Percentiles rank a stretch among this genome's conserved stretches.
These are phyloP conservation scores for Plebejus melissa DNA, from an alignment of 2,888 invertebrate genomes.

Conservation along the genomic window DNA sequence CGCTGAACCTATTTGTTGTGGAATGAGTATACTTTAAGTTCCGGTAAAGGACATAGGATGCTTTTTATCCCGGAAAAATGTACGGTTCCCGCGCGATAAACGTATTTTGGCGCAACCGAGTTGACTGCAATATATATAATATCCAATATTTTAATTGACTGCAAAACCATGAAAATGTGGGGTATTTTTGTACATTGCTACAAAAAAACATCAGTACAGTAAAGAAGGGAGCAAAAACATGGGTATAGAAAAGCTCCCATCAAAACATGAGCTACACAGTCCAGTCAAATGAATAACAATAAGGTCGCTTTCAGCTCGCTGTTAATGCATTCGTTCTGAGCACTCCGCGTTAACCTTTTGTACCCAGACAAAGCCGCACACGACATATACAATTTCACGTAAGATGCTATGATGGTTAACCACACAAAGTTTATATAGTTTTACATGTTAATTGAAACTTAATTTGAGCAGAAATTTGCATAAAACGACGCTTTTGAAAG, in stretches of 20 bases:
- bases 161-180: neutral
- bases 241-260: neutral
- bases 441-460: neutral
- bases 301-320: constrained; percentile 8
- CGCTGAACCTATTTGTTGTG: no score
- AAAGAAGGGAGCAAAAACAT: neutral
- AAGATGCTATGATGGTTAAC: neutral
- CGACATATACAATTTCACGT: neutral
- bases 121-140: no score
- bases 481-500: neutral
- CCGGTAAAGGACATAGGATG: no score
- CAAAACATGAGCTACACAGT: constrained; percentile 1
- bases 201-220: neutral
- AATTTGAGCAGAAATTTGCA: neutral
- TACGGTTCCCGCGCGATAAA: no score
- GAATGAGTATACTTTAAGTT: no score
- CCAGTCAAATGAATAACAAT: constrained; percentile 24
- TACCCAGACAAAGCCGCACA: constrained; percentile 18
- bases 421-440: neutral
- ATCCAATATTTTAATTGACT: neutral
- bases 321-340: constrained; percentile 23
- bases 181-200: neutral
- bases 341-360: constrained; percentile 21
- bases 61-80: no score
- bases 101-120: no score